Evolutionary conservation across 2,888 invertebrate genomes (phyloP), one percentile per base, ranked within the genome.

Genomic region (Dasysyrphus tricinctus): DNA sequence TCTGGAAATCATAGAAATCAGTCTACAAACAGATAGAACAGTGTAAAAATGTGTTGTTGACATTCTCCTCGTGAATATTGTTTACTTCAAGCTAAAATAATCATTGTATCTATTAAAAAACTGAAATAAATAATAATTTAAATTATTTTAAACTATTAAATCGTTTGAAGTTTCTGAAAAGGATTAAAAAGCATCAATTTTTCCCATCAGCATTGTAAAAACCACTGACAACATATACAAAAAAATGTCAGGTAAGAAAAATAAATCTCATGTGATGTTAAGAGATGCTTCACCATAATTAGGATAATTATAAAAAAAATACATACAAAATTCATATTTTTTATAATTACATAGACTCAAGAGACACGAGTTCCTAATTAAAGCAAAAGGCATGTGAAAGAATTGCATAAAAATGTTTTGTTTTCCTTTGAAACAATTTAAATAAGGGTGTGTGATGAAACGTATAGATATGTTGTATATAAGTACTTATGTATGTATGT

Each of bases 11-110:
- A 12, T 24, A 69, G 56, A 78, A 85, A 32, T 61, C 51, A 81
- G 85, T 85, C 77, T 69, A 59, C 51, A 73, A 81, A 11, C 19
- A 78, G 63, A 69, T 56, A 74, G 57, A 63, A 29, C 29, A 70
- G 81, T 77, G 85, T 70, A 24, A 78, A 76, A 85, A 73, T 85
- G 85, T 78, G 76, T 81, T 85, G 85, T 85, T 85, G 81, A 85
- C 85, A 85, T 85, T 78, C 65, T 78, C 44, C 29, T 32, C 11
- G 73, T 37, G 29, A 59, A 85, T 56, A 76, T 67, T 7, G 29
- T 74, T 72, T 65, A 65, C 42, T 47, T 61, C 67, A 24, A 16
- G 14, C 9, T 59, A n/a, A 54, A 44, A 47, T 63, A 67, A 37
- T 63, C 37, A 51, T 12, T 24, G 44, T 63, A 44, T 67, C 51